These are phyloP conservation scores for Tribolium freemani DNA, from an alignment of 2,888 invertebrate species.

Conservation along the genomic window DNA sequence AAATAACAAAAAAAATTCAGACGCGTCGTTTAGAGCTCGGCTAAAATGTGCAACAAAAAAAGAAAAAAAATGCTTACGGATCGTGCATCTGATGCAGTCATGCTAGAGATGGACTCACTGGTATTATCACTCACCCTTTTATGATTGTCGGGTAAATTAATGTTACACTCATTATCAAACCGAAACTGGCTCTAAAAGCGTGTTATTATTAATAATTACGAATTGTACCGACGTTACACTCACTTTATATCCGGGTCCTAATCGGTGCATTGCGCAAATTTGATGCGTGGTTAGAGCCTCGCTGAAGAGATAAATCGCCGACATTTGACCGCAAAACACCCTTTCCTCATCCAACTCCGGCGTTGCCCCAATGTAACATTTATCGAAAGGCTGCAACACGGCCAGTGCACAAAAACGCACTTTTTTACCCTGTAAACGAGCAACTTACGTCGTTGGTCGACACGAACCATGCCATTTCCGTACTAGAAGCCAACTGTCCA, in stretches of 20 bases:
- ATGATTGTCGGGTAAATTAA: conserved; percentile 97
- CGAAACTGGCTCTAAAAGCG: conserved; percentile 95
- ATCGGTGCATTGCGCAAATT: conserved; percentile 97
- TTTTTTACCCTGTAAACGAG: conserved; percentile 4
- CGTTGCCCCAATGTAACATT: conserved; percentile 98
- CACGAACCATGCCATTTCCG: conserved; percentile 99
- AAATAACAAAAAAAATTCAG: neutral
- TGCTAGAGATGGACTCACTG: conserved; percentile 61
- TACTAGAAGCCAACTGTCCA: conserved; percentile 97
- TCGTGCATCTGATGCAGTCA: conserved; percentile 67
- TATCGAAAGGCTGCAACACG: conserved; percentile 91
- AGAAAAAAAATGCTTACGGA: conserved; percentile 73
- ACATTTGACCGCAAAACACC: conserved; percentile 99
- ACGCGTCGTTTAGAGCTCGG: conserved; percentile 6
- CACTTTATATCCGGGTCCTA: conserved; percentile 99
- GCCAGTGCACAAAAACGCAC: conserved; percentile 48
- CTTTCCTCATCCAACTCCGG: conserved; percentile 97
- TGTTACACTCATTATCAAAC: conserved; percentile 99
- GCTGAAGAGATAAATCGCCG: conserved; percentile 97
- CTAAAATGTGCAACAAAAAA: conserved; percentile 42
- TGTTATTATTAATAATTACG: conserved; percentile 9
- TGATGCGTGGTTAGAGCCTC: conserved; percentile 98
- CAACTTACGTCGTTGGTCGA: conserved; percentile 95
- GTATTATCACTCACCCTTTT: conserved; percentile 90
- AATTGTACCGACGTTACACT: conserved; percentile 9